phyloP scores from a whole-genome alignment of 2,797 vertebrate genomes.

The Decapterus maruadsi region DNA sequence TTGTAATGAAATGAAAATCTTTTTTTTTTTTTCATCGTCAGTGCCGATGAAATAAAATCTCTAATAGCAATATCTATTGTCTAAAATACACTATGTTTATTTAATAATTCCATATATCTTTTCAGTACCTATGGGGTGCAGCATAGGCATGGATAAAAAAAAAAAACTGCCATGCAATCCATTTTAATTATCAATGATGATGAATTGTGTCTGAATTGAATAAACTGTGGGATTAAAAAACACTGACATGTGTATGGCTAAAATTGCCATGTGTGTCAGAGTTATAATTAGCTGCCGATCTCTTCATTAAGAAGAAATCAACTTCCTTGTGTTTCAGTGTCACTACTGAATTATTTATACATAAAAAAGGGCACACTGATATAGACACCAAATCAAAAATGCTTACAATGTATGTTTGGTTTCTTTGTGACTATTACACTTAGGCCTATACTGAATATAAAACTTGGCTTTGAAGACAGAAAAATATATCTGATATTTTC shows the following conservation, averaged over 20 bases:
- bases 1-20: background rate
- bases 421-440: background rate
- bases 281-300: background rate
- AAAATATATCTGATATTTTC: too few relatives aligned
- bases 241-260: background rate
- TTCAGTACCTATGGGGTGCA: too few relatives aligned
- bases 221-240: background rate
- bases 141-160: background rate
- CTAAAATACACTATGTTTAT: too few relatives aligned
- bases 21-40: too few relatives aligned
- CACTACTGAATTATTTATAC: too few relatives aligned
- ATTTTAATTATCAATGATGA: background rate
- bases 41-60: too few relatives aligned
- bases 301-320: background rate
- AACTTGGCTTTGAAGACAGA: background rate
- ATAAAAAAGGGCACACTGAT: background rate
- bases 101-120: too few relatives aligned
- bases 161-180: background rate
- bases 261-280: too few relatives aligned
- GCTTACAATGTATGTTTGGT: background rate
- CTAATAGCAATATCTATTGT: too few relatives aligned
- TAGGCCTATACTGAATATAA: background rate
- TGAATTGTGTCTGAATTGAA: background rate
- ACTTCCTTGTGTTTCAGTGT: background rate
- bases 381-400: background rate